Conservation (phyloP, 2,888 invertebrate genomes). For the Morinoia aosen region DNA sequence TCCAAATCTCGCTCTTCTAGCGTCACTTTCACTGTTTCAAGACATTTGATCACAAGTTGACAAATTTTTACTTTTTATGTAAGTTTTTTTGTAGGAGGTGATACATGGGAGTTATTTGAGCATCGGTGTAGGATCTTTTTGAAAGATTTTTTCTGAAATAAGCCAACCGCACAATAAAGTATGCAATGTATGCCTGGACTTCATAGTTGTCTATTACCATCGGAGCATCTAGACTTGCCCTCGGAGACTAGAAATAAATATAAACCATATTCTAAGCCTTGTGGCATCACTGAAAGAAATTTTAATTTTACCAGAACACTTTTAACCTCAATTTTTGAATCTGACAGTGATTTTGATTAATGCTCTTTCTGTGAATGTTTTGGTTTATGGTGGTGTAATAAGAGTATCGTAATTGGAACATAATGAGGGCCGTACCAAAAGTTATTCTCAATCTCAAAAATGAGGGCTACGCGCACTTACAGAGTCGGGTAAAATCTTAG, state of each 20-base stretch:
- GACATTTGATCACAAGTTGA: neutral
- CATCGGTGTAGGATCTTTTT: neutral
- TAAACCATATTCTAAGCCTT: too few species aligned
- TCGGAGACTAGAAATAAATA: neutral
- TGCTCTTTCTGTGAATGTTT: too few species aligned
- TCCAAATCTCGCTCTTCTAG: neutral
- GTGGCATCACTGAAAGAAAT: too few species aligned
- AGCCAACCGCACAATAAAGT: neutral
- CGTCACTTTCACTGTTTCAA: neutral
- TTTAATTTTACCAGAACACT: too few species aligned
- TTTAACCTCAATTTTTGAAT: too few species aligned
- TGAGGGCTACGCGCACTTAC: too few species aligned
- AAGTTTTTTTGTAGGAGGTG: neutral
- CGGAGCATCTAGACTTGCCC: neutral
- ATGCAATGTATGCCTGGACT: neutral
- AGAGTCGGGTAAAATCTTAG: too few species aligned
- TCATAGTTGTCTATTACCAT: neutral
- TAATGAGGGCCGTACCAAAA: too few species aligned
- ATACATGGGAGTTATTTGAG: neutral
- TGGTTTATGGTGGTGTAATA: too few species aligned
- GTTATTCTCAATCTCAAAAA: too few species aligned
- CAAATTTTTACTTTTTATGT: neutral
- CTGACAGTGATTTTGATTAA: too few species aligned
- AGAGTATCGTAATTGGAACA: too few species aligned
- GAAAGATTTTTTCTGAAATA: neutral